Conservation (phyloP, 2,888 invertebrate genomes). For the Eueremaeus valkanovi region DNA sequence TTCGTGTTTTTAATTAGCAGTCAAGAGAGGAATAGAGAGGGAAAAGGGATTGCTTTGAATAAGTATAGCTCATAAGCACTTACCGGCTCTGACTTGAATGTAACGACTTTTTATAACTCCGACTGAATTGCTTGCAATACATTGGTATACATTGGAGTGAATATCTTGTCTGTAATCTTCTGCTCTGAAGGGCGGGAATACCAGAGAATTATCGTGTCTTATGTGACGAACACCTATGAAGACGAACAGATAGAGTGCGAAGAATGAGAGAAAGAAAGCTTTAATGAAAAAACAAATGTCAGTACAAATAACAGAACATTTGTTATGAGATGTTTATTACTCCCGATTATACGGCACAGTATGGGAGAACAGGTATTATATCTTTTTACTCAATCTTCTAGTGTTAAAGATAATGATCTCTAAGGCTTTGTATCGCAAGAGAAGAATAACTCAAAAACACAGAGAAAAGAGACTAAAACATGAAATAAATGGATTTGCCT, state of each 20-base stretch:
- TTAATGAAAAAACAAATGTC: slow-evolving; percentile 28
- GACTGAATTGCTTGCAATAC: slow-evolving; percentile 79
- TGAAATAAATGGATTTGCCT: background rate
- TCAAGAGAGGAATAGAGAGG: no score
- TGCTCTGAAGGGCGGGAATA: slow-evolving; percentile 89
- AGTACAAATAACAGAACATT: slow-evolving; percentile 16
- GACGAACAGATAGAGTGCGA: background rate
- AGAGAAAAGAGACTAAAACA: background rate
- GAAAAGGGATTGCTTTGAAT: background rate
- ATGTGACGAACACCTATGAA: slow-evolving; percentile 41
- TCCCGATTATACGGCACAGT: background rate
- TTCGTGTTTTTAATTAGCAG: no score
- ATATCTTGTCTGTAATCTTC: slow-evolving; percentile 89
- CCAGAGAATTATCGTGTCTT: slow-evolving; percentile 69
- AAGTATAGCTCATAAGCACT: slow-evolving; percentile 51
- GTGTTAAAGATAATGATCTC: background rate
- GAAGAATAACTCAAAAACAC: background rate
- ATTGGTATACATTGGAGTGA: slow-evolving; percentile 88
- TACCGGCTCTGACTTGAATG: slow-evolving; percentile 92
- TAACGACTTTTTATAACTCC: slow-evolving; percentile 86
- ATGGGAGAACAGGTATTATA: slow-evolving; percentile 8
- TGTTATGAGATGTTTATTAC: slow-evolving; percentile 25
- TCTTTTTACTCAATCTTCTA: background rate
- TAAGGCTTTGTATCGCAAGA: background rate
- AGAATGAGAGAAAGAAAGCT: slow-evolving; percentile 2